phyloP scores from a whole-genome alignment of 2,113 vertebrate genomes.

The Dermatemys mawii region DNA sequence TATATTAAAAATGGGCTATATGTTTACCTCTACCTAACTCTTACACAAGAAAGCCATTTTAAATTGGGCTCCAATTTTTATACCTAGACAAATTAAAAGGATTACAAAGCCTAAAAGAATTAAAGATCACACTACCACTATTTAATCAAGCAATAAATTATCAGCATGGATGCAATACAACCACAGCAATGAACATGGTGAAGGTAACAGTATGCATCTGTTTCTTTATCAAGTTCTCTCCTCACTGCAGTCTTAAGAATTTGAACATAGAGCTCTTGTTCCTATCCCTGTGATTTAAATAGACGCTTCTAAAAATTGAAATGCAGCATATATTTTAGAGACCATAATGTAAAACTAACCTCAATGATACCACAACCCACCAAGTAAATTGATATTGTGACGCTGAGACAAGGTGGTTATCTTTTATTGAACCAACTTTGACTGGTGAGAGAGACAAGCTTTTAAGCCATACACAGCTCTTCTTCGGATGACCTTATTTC shows the following conservation, averaged over 20 bases:
- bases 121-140: background rate
- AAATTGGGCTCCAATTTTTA: background rate
- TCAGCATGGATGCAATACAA: background rate
- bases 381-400: background rate
- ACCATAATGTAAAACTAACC: background rate
- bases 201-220: fast-evolving
- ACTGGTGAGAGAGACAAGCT: background rate
- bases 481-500: background rate
- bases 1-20: background rate
- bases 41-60: background rate
- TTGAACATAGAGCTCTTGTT: background rate
- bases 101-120: background rate
- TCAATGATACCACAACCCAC: background rate
- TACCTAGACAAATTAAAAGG: background rate
- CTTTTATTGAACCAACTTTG: background rate
- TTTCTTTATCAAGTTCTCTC: background rate
- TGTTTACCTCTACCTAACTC: background rate
- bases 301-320: background rate
- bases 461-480: background rate
- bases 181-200: background rate
- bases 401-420: background rate
- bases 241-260: fast-evolving
- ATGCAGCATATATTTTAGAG: background rate
- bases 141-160: background rate
- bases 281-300: background rate